Evolutionary conservation across 2,113 vertebrate genomes (phyloP).

Genomic region (Dissostichus mawsoni): DNA sequence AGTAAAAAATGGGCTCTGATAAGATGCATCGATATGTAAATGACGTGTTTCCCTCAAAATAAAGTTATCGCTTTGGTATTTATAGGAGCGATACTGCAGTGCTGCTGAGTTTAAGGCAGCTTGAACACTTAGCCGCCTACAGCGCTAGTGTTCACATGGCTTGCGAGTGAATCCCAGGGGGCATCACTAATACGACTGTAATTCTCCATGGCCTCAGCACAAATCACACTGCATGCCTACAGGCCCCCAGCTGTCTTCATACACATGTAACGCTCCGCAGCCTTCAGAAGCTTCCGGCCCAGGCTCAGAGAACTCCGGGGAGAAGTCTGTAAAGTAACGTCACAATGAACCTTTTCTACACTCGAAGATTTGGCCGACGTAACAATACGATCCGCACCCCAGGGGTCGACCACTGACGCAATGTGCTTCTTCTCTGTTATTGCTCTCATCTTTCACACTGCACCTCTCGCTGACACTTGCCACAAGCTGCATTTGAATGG

Average conservation of each 20-base stretch:
- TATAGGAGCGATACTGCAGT: conserved; percentile 14
- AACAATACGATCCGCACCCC: conserved; percentile 35
- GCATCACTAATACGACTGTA: conserved; percentile 50
- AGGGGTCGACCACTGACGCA: conserved; percentile 35
- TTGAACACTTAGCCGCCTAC: conserved; percentile 29
- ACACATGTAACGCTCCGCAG: conserved; percentile 30
- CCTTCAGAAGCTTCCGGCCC: conserved; percentile 21
- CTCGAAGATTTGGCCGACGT: conserved; percentile 2
- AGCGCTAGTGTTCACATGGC: conserved; percentile 29
- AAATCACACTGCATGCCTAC: conserved; percentile 47
- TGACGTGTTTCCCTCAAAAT: conserved; percentile 21
- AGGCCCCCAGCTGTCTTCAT: conserved; percentile 41
- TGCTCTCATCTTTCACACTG: conserved; percentile 74
- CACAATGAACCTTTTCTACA: conserved; percentile 20
- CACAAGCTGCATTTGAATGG: conserved; percentile 75
- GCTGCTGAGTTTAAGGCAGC: background rate
- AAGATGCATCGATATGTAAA: conserved; percentile 33
- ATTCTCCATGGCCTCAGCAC: conserved; percentile 49
- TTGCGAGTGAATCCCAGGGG: conserved; percentile 55
- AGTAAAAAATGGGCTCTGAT: background rate
- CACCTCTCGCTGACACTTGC: conserved; percentile 68
- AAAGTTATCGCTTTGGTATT: conserved; percentile 1
- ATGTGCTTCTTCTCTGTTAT: conserved; percentile 66
- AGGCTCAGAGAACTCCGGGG: background rate
- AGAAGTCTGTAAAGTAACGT: conserved; percentile 55